Percentiles rank a stretch among this genome's conserved stretches.
Evolutionary conservation across 2,113 vertebrate species (phyloP).

Genomic region (Podarcis raffonei): DNA sequence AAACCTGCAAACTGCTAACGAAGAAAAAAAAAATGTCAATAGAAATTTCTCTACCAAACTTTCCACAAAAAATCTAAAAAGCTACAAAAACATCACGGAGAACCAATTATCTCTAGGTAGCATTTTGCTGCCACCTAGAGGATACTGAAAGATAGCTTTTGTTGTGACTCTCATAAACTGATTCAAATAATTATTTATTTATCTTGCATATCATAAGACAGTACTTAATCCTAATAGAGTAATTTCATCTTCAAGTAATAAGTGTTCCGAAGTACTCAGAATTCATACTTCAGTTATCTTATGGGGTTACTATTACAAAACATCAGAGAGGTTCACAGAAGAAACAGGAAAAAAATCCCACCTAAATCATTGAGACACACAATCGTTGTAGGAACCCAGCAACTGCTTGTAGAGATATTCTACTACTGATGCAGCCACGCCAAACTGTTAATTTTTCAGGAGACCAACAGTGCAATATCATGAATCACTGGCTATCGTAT

Average conservation of each 20-base stretch:
- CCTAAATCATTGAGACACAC: neutral
- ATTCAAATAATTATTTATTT: neutral
- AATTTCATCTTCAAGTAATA: neutral
- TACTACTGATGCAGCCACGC: neutral
- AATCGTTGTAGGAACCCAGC: neutral
- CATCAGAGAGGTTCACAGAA: neutral
- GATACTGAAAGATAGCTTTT: neutral
- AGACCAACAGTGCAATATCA: neutral
- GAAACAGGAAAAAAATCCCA: neutral
- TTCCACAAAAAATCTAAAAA: neutral
- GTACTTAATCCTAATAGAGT: neutral
- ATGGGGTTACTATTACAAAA: neutral
- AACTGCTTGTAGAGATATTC: neutral
- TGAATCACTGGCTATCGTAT: neutral
- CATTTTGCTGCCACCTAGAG: slow-evolving; percentile 77
- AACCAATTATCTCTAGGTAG: slow-evolving; percentile 1
- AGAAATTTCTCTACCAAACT: neutral
- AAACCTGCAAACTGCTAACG: neutral
- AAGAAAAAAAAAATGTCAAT: neutral
- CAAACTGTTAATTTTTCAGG: neutral
- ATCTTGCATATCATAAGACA: neutral
- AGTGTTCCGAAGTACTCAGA: neutral
- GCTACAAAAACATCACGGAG: neutral
- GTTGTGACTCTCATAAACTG: no score
- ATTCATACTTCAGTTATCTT: neutral